Base-by-base conservation (phyloP, 1,140 invertebrate species). In the Aphidius ervi region DNA sequence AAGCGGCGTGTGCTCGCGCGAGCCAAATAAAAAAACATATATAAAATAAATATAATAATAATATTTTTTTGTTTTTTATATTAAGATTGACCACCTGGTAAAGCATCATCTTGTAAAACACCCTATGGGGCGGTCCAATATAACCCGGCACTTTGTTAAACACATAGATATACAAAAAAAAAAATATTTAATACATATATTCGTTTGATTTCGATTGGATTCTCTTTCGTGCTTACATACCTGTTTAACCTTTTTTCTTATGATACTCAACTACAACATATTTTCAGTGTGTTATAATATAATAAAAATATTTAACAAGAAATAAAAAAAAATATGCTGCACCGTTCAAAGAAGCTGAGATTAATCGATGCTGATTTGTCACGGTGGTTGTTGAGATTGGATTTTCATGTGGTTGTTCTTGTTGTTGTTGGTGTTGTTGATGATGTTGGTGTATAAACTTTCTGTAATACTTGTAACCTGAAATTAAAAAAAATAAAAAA, bases 361-460 rank as follows among this genome's bases (percentile, higher is more conserved):
- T 72, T 70, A 72, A 73, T 72, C 64, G 71, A 65, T 54, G 54
- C 61, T 63, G 65, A 72, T 72, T 73, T 72, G 71, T 73, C 71
- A 73, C 61, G 70, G 63, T 49, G 63, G 61, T 72, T 67, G 67
- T 67, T 67, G 63, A 64, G 57, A 58, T 55, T 59, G 45, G 58
- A 61, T 58, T 64, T 50, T 62, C 49, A 42, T 10, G 9, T 41
- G 16, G 52, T n/a, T 54, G 40, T 54, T 39, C 3, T 41, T 54
- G 52, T 54, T 39, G 40, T 41, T 54, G 52, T 39, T 4, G 31
- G 23, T 52, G 1, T 31, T 31, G 23, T 31, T 31, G 23, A 31
- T 31, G 23, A 31, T 31, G 23, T 31, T 31, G 23, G 23, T 31
- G 23, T 31, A 31, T 31, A 31, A 31, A 31, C 23, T 16, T 16